A percentile compares a stretch with the other conserved stretches of the same genome.
Conservation (phyloP, 2,888 invertebrate genomes). For the Oscheius sp. region DNA sequence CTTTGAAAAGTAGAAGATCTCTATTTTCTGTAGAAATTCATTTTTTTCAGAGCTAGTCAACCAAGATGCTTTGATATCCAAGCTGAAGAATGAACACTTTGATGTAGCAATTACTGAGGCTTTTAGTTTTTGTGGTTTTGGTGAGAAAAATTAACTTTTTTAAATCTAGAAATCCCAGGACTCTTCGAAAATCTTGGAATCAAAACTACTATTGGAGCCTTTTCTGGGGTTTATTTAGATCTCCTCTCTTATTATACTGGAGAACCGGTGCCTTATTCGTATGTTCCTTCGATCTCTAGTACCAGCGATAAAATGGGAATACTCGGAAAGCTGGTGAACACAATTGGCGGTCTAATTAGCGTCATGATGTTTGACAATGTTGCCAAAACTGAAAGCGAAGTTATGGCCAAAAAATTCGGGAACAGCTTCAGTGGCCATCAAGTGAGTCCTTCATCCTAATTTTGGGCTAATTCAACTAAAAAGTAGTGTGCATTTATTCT, state of each 20-base stretch:
- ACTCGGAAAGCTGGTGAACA: neutral
- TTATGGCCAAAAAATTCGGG: neutral
- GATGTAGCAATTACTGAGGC: slow-evolving; percentile 25
- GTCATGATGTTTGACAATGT: neutral
- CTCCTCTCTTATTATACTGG: slow-evolving; percentile 9
- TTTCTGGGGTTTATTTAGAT: slow-evolving; percentile 2
- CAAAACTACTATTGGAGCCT: neutral
- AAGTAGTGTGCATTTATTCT: neutral
- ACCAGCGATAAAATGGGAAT: neutral
- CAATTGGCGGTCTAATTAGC: neutral
- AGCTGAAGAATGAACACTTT: slow-evolving; percentile 19
- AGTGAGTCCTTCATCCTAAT: neutral
- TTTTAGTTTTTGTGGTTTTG: slow-evolving; percentile 19
- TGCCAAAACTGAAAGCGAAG: neutral
- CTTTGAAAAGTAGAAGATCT: no score
- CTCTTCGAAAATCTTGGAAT: slow-evolving; percentile 15
- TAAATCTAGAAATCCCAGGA: neutral
- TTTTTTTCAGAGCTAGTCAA: slow-evolving; percentile 18
- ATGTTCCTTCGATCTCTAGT: slow-evolving; percentile 1
- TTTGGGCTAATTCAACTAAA: neutral
- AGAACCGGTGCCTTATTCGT: slow-evolving; percentile 9
- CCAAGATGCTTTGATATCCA: neutral
- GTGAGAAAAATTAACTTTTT: neutral
- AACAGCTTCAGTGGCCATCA: neutral
- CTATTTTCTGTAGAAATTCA: no score